Percentiles rank a stretch among this genome's conserved stretches.
phyloP scores from a whole-genome alignment of 1,140 invertebrate genomes.

The Aradophagus sp. region DNA sequence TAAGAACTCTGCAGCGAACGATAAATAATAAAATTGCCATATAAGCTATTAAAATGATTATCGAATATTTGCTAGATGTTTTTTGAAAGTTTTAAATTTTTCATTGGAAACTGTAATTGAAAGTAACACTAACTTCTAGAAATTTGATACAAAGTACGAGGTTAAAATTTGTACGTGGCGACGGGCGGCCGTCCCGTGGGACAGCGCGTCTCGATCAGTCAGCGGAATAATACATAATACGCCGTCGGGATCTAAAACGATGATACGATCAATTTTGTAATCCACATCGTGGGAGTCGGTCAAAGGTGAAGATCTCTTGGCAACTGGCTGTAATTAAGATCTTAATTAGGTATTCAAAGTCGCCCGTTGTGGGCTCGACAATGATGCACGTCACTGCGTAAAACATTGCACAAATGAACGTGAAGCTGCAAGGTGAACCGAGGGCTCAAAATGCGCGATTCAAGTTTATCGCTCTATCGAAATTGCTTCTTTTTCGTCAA shows the following conservation, averaged over 20 bases:
- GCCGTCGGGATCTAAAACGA: slow-evolving; percentile 61
- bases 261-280: slow-evolving; percentile 69
- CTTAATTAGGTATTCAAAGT: slow-evolving; percentile 71
- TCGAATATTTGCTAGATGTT: too few relatives aligned
- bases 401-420: slow-evolving; percentile 48
- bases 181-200: too few relatives aligned
- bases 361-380: slow-evolving; percentile 28
- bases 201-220: too few relatives aligned
- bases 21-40: too few relatives aligned
- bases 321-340: slow-evolving; percentile 67
- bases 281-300: slow-evolving; percentile 69
- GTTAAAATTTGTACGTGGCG: too few relatives aligned
- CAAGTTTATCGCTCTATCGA: slow-evolving; percentile 38
- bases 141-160: too few relatives aligned
- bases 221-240: too few relatives aligned
- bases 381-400: slow-evolving; percentile 55
- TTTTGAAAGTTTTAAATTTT: too few relatives aligned
- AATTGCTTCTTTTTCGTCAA: slow-evolving; percentile 42
- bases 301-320: slow-evolving; percentile 64
- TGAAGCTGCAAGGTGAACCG: slow-evolving; percentile 45
- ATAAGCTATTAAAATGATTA: too few relatives aligned
- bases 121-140: too few relatives aligned
- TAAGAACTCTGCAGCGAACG: too few relatives aligned
- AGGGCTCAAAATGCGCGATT: slow-evolving; percentile 30
- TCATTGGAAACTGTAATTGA: too few relatives aligned